These are phyloP conservation scores for Choloepus hoffmanni DNA, from an alignment of 2,113 vertebrate species.

Conservation along the genomic window DNA sequence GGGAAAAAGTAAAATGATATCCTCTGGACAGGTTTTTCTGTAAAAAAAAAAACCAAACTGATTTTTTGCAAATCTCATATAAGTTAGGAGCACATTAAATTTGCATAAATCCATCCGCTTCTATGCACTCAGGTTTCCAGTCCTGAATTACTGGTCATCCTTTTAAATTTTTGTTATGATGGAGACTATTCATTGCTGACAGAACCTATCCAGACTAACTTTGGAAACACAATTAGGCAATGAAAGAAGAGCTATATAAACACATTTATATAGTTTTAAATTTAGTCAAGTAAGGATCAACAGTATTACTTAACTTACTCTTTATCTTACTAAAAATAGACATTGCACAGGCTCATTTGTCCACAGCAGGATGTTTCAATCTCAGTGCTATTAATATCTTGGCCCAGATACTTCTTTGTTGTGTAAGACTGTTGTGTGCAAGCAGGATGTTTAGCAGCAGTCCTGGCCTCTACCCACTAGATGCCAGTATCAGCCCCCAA, in stretches of 20 bases:
- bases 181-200: constrained; percentile 30
- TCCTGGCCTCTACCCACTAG: background rate
- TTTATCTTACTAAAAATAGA: background rate
- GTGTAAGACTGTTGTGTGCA: background rate
- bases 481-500: background rate
- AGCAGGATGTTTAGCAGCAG: background rate
- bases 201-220: background rate
- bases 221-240: constrained; percentile 30
- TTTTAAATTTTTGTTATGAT: constrained; percentile 20
- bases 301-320: background rate
- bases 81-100: background rate
- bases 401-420: background rate
- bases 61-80: constrained; percentile 29
- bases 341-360: background rate
- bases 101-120: constrained; percentile 29
- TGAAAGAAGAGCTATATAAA: background rate
- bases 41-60: no score
- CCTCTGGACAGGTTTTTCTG: background rate
- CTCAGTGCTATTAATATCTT: background rate
- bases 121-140: background rate
- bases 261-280: background rate
- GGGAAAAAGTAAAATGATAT: background rate
- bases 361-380: background rate
- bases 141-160: background rate
- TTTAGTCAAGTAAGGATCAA: constrained; percentile 2